These are phyloP conservation scores for Drosophila mayaguana DNA, from an alignment of 2,888 invertebrate genomes.

Conservation along the genomic window DNA sequence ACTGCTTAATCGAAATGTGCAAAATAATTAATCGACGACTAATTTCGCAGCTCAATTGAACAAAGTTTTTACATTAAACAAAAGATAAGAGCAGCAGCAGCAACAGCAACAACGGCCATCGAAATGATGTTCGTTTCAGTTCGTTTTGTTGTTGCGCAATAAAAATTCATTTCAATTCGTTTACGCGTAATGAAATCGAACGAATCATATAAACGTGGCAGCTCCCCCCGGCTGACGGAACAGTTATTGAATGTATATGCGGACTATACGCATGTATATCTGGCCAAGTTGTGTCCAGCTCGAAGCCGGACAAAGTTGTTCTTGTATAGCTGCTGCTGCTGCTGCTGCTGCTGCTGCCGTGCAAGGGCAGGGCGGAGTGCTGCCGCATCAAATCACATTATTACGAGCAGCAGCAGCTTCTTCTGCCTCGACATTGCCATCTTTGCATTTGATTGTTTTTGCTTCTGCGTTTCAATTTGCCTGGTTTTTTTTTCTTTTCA, in stretches of 20 bases:
- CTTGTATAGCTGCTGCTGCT: slow-evolving; percentile 20
- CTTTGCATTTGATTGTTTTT: slow-evolving; percentile 64
- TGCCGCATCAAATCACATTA: slow-evolving; percentile 70
- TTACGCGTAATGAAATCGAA: slow-evolving; percentile 79
- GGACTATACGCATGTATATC: slow-evolving; percentile 28
- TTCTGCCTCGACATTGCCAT: slow-evolving; percentile 38
- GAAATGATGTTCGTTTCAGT: slow-evolving; percentile 41
- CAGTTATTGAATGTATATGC: slow-evolving; percentile 62
- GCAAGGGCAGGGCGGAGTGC: neutral
- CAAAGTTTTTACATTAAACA: slow-evolving; percentile 82
- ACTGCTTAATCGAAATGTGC: slow-evolving; percentile 57
- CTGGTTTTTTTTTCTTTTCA: slow-evolving; percentile 2
- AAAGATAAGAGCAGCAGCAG: slow-evolving; percentile 52
- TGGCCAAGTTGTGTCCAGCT: slow-evolving; percentile 41
- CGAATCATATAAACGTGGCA: slow-evolving; percentile 67
- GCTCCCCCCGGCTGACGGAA: slow-evolving; percentile 12
- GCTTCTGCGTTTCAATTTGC: slow-evolving; percentile 47
- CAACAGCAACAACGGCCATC: slow-evolving; percentile 9
- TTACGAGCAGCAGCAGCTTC: slow-evolving; percentile 59
- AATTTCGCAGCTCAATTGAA: slow-evolving; percentile 73
- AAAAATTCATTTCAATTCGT: slow-evolving; percentile 82
- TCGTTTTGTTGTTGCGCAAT: slow-evolving; percentile 69
- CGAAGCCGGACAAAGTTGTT: slow-evolving; percentile 70
- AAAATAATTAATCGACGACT: slow-evolving; percentile 74
- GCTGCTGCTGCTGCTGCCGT: slow-evolving; percentile 7